Base-by-base conservation (phyloP, 2,113 vertebrate genomes). In the Natator depressus region DNA sequence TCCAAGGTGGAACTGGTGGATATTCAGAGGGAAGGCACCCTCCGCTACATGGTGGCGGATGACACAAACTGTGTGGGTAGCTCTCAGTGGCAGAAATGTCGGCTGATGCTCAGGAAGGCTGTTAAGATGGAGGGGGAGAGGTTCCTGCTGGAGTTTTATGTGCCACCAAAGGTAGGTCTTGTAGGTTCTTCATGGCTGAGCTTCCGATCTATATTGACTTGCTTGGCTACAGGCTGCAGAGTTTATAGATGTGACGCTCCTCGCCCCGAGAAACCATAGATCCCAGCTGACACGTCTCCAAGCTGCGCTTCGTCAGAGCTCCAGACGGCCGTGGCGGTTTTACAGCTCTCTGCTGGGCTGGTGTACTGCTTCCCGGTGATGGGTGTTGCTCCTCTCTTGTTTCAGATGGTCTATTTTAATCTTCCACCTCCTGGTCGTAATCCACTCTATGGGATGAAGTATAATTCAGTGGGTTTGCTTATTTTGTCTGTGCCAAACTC, bases 131-230 rank as follows among this genome's bases (percentile, higher is more conserved):
- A 99, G 14, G 99, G 98, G 2, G 99, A 99, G 88, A 98, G 97
- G 91, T 99, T 99, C 97, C 98, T 99, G 82, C 98, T 99, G 2
- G 99, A 99, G 98, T 99, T 99, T 97, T 99, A 99, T 20, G 99
- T 99, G 24, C 99, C 99, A 1, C 99, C 99, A 1, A 99, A 99
- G 99, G 99, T 99, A 97, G 95, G 95, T 31, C 53, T 81, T 31
- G 16, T 19, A 29, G 8, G 47, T 4, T 80, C 25, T 8, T 9
- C 42, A 29, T 16, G 16, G 10, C 9, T 24, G 20, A n/a, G 17
- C 82, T 59, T 19, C 47, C n/a, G 31, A 4, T 57, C n/a, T 22
- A 8, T 38, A 31, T 35, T 42, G 51, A 24, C 38, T 46, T 46
- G 81, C 54, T 20, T 17, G n/a, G n/a, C 9, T 4, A 10, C 29